Evolutionary conservation across 1,140 invertebrate genomes (phyloP).

Genomic region (Drosophila arizonae): DNA sequence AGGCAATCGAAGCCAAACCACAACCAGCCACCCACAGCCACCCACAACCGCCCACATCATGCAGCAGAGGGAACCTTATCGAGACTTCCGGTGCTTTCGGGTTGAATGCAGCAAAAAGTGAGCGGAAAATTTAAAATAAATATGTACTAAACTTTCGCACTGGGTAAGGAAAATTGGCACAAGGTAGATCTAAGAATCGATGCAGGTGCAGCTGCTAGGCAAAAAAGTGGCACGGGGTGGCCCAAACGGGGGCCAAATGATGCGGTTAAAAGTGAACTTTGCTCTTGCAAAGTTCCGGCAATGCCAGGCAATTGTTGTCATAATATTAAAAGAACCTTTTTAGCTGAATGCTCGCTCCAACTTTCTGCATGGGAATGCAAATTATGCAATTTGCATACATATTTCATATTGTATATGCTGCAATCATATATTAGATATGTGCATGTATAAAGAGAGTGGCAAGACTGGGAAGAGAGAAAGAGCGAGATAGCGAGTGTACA

Average conservation of each 20-base stretch:
- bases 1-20: constrained; percentile 32
- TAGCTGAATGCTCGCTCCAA: constrained; percentile 8
- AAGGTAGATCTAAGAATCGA: constrained; percentile 16
- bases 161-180: constrained; percentile 23
- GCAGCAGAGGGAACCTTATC: constrained; percentile 53
- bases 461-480: background rate
- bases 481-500: background rate
- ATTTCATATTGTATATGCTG: background rate
- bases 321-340: constrained; percentile 32
- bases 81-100: constrained; percentile 64
- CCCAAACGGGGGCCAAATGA: constrained; percentile 34
- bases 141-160: constrained; percentile 52
- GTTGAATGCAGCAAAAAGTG: constrained; percentile 61
- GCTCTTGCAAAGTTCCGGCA: constrained; percentile 25
- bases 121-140: constrained; percentile 72
- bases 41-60: background rate
- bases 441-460: background rate
- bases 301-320: constrained; percentile 34
- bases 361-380: constrained; percentile 2
- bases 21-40: constrained; percentile 3
- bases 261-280: constrained; percentile 45
- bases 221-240: background rate
- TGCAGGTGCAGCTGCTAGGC: background rate
- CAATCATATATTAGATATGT: too few relatives aligned
- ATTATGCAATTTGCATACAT: constrained; percentile 3